These are phyloP conservation scores for Bolinopsis microptera DNA, from an alignment of 37 sponge, comb jelly and placozoan genomes.

Conservation along the genomic window DNA sequence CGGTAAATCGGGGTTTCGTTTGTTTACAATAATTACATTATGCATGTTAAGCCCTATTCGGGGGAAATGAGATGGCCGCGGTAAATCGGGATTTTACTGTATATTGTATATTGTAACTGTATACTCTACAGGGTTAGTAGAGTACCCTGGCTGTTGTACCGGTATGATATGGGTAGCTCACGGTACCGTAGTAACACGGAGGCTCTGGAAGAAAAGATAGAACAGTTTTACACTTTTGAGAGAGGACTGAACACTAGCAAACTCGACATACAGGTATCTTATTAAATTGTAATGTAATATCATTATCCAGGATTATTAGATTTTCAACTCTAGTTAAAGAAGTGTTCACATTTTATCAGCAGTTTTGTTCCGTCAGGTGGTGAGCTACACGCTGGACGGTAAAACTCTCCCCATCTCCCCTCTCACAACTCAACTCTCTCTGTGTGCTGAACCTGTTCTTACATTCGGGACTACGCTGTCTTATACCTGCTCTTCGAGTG, in stretches of 20 bases:
- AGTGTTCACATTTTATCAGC: too few relatives aligned
- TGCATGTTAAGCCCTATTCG: too few relatives aligned
- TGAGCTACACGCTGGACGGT: constrained; percentile 13
- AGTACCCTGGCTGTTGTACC: constrained; percentile 61
- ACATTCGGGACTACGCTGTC: neutral
- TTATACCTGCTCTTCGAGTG: constrained; percentile 28
- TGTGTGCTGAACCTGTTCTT: constrained; percentile 4
- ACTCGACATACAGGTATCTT: constrained; percentile 25
- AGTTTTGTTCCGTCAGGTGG: neutral
- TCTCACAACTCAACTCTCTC: constrained; percentile 7
- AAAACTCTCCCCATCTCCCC: neutral
- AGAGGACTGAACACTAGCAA: neutral
- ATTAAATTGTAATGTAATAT: too few relatives aligned
- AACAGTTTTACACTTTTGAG: constrained; percentile 39
- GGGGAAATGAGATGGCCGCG: too few relatives aligned
- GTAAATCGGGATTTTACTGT: too few relatives aligned
- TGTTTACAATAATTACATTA: too few relatives aligned
- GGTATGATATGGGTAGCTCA: neutral
- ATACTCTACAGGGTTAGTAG: constrained; percentile 13
- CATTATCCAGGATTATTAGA: too few relatives aligned
- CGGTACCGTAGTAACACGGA: neutral
- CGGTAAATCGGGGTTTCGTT: too few relatives aligned
- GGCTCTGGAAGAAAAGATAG: neutral
- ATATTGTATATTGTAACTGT: too few relatives aligned
- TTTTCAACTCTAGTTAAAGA: too few relatives aligned